A percentile compares a stretch with the other conserved stretches of the same genome.
These are phyloP conservation scores for Listronotus bonariensis DNA, from an alignment of 1,140 invertebrate species.

Conservation along the genomic window DNA sequence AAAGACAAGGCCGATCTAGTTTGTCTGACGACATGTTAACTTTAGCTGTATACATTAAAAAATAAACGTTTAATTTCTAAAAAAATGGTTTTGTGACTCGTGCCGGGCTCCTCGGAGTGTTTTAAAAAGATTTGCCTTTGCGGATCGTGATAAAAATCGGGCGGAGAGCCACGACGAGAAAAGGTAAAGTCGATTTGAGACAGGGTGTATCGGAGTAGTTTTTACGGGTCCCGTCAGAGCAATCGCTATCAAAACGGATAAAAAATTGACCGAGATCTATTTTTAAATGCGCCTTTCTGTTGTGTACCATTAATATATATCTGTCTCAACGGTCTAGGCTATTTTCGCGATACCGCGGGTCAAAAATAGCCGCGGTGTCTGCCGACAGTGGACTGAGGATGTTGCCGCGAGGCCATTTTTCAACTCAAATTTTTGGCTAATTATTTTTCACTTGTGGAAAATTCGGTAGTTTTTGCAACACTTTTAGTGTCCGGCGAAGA, in stretches of 20 bases:
- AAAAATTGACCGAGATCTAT: constrained; percentile 51
- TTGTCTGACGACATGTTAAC: constrained; percentile 36
- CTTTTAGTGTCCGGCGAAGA: constrained; percentile 2
- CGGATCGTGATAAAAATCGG: constrained; percentile 6
- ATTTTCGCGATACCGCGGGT: constrained; percentile 51
- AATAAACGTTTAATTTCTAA: constrained; percentile 8
- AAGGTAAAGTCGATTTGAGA: constrained; percentile 46
- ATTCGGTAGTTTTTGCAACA: constrained; percentile 4
- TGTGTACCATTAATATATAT: constrained; percentile 50
- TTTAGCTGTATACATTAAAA: constrained; percentile 15
- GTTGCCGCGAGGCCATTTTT: constrained; percentile 54
- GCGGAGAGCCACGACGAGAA: constrained; percentile 6
- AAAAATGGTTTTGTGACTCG: constrained; percentile 29
- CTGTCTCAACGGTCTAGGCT: constrained; percentile 49
- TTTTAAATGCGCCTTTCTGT: constrained; percentile 51
- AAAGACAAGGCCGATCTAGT: constrained; percentile 35
- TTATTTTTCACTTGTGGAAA: constrained; percentile 13
- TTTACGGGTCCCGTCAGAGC: constrained; percentile 52
- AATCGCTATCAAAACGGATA: constrained; percentile 45
- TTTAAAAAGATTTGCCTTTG: neutral
- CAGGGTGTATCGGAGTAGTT: constrained; percentile 54
- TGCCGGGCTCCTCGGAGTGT: neutral
- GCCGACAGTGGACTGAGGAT: constrained; percentile 38
- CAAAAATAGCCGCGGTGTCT: constrained; percentile 53
- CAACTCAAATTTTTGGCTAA: constrained; percentile 37